Conservation (phyloP, 2,888 invertebrate genomes). For the Ochlodes sylvanus region DNA sequence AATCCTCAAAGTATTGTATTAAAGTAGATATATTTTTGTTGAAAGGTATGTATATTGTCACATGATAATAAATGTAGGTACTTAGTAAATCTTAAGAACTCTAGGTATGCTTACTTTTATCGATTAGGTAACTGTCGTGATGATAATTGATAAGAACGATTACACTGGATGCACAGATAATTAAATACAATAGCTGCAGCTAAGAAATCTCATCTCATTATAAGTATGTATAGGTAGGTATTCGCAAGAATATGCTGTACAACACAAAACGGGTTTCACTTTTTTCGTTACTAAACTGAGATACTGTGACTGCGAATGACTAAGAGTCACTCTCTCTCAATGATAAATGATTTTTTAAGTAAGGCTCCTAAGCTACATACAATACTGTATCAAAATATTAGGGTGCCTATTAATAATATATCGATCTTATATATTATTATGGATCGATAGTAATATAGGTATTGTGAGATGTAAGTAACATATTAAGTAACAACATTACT, state of each 20-base stretch:
- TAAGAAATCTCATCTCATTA: conserved; percentile 4
- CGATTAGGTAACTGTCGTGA: not conserved
- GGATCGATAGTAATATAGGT: no score
- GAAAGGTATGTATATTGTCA: not conserved
- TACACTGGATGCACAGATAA: not conserved
- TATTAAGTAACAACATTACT: no score
- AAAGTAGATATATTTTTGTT: no score
- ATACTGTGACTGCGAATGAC: not conserved
- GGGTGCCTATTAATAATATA: no score
- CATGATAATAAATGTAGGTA: not conserved
- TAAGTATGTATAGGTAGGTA: not conserved
- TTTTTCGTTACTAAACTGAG: conserved; percentile 49
- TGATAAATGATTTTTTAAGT: conserved; percentile 1
- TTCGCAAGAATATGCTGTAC: conserved; percentile 38
- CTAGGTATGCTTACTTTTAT: not conserved
- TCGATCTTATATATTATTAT: no score
- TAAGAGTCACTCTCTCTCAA: conserved; percentile 4
- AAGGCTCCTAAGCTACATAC: not conserved
- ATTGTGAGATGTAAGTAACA: no score
- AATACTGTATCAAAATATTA: no score
- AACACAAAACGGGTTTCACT: conserved; percentile 49
- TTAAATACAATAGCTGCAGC: conserved; percentile 10
- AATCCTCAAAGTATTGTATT: no score
- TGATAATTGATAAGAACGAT: not conserved
- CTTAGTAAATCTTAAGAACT: not conserved